Evolutionary conservation across 2,113 vertebrate genomes (phyloP).

Genomic region (Tympanuchus pallidicinctus): DNA sequence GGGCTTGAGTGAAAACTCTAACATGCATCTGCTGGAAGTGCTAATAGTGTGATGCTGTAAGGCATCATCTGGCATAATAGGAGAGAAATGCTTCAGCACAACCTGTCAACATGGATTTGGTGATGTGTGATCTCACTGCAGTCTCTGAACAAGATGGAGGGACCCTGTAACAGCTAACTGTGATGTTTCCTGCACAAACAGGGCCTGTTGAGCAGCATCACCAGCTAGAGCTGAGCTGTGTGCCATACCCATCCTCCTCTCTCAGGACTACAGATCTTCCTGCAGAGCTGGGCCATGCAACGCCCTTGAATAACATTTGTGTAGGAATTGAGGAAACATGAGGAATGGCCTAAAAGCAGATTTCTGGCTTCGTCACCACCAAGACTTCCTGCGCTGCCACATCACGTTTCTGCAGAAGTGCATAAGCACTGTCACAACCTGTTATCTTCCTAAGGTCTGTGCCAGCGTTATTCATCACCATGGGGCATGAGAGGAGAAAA

Average conservation of each 20-base stretch:
- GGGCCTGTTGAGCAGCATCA: background rate
- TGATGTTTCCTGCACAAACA: background rate
- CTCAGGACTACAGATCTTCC: background rate
- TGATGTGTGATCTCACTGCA: conserved; percentile 6
- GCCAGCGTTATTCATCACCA: background rate
- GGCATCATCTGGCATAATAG: background rate
- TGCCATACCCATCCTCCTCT: background rate
- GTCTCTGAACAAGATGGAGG: background rate
- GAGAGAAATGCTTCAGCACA: conserved; percentile 4
- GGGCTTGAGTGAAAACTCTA: conserved; percentile 32
- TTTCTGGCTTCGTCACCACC: background rate
- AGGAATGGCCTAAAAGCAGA: conserved; percentile 9
- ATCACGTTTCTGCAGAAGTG: background rate
- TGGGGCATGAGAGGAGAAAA: conserved; percentile 10
- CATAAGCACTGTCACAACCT: background rate
- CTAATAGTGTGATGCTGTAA: conserved; percentile 14
- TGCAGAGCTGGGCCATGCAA: background rate
- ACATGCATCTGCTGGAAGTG: background rate
- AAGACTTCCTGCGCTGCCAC: conserved; percentile 20
- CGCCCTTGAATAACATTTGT: background rate
- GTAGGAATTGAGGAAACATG: rapidly evolving
- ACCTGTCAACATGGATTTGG: conserved; percentile 45
- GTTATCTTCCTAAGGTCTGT: background rate
- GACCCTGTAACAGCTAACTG: background rate
- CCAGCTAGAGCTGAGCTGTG: background rate